These are phyloP conservation scores for Orbicella faveolata DNA, from an alignment of 64 coral and sea anemone genomes.

Conservation along the genomic window DNA sequence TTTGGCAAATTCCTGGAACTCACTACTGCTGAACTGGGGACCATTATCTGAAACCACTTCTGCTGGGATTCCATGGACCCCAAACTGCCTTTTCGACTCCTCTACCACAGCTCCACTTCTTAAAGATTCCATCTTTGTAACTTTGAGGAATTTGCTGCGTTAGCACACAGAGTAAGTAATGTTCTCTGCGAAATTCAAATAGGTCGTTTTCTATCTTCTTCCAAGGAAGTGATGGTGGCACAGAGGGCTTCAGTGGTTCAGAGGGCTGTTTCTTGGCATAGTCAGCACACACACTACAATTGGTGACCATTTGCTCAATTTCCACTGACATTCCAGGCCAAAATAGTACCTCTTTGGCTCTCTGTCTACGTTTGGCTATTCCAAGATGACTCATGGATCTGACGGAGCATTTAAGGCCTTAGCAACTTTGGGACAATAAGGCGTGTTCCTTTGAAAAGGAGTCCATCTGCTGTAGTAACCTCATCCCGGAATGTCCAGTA, in stretches of 20 bases:
- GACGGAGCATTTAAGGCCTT: no score
- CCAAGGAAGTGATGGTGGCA: constrained; percentile 3
- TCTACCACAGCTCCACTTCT: constrained; percentile 29
- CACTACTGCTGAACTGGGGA: neutral
- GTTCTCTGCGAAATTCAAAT: neutral
- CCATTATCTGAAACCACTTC: constrained; percentile 34
- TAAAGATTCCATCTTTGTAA: neutral
- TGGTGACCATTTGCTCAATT: neutral
- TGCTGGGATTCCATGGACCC: constrained; percentile 18
- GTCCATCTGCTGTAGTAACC: no score
- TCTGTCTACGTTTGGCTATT: no score
- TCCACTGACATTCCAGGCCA: constrained; percentile 33
- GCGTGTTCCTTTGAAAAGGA: no score
- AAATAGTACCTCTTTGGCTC: constrained; percentile 12
- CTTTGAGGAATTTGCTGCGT: neutral
- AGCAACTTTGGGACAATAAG: no score
- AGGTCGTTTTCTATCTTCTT: constrained; percentile 7
- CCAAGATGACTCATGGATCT: no score
- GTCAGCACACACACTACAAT: neutral
- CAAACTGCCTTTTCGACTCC: constrained; percentile 12
- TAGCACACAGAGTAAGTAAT: no score
- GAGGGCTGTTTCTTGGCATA: neutral
- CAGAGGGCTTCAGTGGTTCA: constrained; percentile 10
- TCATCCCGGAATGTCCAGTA: no score
- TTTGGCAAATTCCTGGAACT: neutral